A percentile compares a stretch with the other conserved stretches of the same genome.
Evolutionary conservation across 2,113 vertebrate genomes (phyloP).

Genomic region (Nycticebus coucang): DNA sequence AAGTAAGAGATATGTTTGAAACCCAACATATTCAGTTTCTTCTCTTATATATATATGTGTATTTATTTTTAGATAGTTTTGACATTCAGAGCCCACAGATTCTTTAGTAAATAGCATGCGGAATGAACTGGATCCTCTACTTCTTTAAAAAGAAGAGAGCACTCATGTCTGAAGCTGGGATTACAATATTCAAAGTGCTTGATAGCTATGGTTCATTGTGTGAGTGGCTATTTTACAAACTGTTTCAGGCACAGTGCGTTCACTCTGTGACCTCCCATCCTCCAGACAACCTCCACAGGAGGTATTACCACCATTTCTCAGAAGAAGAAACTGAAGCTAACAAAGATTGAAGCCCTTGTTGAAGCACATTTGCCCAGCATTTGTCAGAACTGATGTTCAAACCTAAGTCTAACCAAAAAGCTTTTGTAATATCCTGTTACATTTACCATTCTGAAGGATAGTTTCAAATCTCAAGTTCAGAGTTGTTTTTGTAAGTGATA

Average conservation of each 20-base stretch:
- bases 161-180: not conserved
- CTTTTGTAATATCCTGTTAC: not conserved
- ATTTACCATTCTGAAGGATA: not conserved
- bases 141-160: not conserved
- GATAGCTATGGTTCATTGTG: not conserved
- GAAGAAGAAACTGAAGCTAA: not conserved
- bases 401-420: not conserved
- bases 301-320: not conserved
- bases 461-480: not conserved
- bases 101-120: not conserved
- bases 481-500: not conserved
- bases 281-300: not conserved
- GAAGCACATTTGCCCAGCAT: not conserved
- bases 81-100: not conserved
- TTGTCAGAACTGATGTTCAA: not conserved
- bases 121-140: not conserved
- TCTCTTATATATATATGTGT: not conserved
- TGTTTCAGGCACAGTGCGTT: not conserved
- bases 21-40: not conserved
- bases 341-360: not conserved
- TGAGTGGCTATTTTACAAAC: rapidly evolving
- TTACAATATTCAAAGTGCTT: not conserved
- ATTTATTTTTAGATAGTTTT: conserved; percentile 32
- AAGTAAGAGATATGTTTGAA: not conserved
- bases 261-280: not conserved